Evolutionary conservation across 2,797 vertebrate genomes (phyloP).

Genomic region (Rousettus madagascariensis): DNA sequence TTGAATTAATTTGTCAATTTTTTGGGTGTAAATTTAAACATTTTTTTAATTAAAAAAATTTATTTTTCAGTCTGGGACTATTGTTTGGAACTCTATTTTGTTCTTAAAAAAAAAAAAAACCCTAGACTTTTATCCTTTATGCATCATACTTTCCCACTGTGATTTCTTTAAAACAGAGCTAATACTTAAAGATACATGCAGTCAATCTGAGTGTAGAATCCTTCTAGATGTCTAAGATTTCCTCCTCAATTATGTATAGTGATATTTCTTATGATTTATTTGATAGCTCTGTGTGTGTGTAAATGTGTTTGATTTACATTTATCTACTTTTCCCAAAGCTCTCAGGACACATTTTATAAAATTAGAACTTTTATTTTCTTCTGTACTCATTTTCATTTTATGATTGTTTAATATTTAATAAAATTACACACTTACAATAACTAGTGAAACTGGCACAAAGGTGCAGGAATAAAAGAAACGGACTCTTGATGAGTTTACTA

Average conservation of each 20-base stretch:
- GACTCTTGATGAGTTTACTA: background rate
- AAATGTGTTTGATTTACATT: background rate
- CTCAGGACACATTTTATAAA: background rate
- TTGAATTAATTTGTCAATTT: background rate
- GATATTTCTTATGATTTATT: background rate
- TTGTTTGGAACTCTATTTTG: background rate
- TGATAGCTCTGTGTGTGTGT: background rate
- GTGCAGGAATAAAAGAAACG: background rate
- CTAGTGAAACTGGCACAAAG: background rate
- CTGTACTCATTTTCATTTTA: background rate
- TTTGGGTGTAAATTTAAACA: background rate
- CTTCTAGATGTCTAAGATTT: background rate
- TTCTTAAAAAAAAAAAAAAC: background rate
- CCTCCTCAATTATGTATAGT: background rate
- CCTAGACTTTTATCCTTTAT: background rate
- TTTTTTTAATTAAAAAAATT: background rate
- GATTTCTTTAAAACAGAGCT: background rate
- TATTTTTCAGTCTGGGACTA: background rate
- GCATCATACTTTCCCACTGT: background rate
- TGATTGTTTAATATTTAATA: conserved; percentile 17
- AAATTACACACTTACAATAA: background rate
- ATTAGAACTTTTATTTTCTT: background rate
- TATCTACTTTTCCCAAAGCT: background rate
- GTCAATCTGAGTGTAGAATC: background rate
- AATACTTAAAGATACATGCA: background rate